Evolutionary conservation across 2,888 invertebrate genomes (phyloP), one percentile per base, ranked within the genome.

Genomic region (Megamerina dolium): DNA sequence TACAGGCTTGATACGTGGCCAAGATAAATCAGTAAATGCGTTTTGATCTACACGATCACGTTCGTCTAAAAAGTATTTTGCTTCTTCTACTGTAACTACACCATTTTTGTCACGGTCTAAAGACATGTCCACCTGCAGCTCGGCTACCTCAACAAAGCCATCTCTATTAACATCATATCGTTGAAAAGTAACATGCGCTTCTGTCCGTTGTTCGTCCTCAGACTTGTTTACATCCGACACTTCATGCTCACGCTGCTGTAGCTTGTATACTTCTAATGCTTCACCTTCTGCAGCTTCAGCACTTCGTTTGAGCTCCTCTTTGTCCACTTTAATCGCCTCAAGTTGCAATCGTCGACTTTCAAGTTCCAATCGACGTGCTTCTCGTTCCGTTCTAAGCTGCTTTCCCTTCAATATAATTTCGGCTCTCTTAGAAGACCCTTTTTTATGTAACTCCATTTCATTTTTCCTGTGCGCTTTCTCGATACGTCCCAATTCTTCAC

Each of bases 41-140:
- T 86, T 82, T 45, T 79, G 69, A 56, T 81, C 78, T 37, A 87
- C 73, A 59, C 80, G 81, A 33, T 82, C 79, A 45, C 78, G 76
- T 46, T 84, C 82, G 52, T 79, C 80, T 41, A 87, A 72, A 70
- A 85, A 87, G 60, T 76, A 82, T 60, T 79, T 81, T 0, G 89
- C 85, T 74, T 97, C 96, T 45, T 93, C 93, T 18, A 83, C 82
- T 46, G 86, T 81, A 13, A 97, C 90, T 57, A 79, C 79, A 8
- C 94, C 95, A 75, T 95, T 85, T 48, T 82, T 81, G 71, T 97
- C 86, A 56, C 82, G 84, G 73, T 97, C 97, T 73, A 97, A 90
- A 34, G 81, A 82, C 58, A 77, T 75, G 45, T 83, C 80, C 2
- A 79, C 76, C 72, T 83, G 81, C 6, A 89, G 64, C 73, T 85